phyloP scores from a whole-genome alignment of 2,888 invertebrate species.

The Polyommatus iphigenia region DNA sequence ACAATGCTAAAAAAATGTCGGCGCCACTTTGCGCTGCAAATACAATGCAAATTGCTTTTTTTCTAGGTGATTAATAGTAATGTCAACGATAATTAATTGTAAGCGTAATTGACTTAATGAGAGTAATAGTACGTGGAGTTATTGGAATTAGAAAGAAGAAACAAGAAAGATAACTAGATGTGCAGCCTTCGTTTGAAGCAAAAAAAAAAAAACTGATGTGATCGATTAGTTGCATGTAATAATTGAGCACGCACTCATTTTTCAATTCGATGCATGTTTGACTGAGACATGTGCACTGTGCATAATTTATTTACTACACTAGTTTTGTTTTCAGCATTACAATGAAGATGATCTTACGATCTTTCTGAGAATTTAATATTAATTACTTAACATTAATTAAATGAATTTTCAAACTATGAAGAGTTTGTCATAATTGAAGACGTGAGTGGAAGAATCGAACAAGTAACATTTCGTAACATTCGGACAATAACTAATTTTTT shows the following conservation, averaged over 20 bases:
- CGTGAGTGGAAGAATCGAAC: too few species aligned
- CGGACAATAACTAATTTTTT: too few species aligned
- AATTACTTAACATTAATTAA: too few species aligned
- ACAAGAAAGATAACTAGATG: neutral
- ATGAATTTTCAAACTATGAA: too few species aligned
- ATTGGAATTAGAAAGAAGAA: constrained; percentile 20
- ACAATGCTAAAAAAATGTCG: constrained; percentile 34
- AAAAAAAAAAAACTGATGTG: neutral
- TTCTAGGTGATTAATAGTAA: constrained; percentile 35
- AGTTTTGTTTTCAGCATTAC: neutral
- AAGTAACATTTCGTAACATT: too few species aligned
- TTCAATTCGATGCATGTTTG: neutral
- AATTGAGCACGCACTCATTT: neutral
- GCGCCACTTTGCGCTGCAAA: constrained; percentile 30
- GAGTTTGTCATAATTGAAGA: too few species aligned
- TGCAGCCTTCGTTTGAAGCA: constrained; percentile 2
- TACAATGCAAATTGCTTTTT: constrained; percentile 32
- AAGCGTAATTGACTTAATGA: constrained; percentile 15
- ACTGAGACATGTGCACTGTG: neutral
- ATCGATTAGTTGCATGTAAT: constrained; percentile 13
- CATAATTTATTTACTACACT: neutral
- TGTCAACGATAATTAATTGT: constrained; percentile 34
- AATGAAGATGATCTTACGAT: neutral
- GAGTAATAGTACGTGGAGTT: constrained; percentile 13
- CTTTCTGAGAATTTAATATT: neutral